Conservation (phyloP, 2,797 vertebrate species). For the Hyperoplus immaculatus region DNA sequence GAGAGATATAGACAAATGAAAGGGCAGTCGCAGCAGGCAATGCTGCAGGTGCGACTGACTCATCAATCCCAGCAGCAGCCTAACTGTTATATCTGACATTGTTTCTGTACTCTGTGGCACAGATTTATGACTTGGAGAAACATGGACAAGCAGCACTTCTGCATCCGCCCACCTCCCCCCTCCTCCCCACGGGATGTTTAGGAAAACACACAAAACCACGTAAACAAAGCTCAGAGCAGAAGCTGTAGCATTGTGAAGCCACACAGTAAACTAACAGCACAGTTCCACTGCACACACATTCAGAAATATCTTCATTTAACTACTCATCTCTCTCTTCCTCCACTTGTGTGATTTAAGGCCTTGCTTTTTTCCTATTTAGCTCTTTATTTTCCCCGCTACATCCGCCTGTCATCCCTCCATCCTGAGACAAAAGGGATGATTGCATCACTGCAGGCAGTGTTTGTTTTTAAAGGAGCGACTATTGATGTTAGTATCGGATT, state of each 20-base stretch:
- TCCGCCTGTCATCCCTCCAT: constrained; percentile 45
- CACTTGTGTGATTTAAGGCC: constrained; percentile 40
- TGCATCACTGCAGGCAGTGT: constrained; percentile 48
- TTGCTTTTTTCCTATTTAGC: constrained; percentile 23
- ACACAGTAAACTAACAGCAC: constrained; percentile 11
- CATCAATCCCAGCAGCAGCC: constrained; percentile 10
- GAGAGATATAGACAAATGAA: not conserved
- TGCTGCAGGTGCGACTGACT: constrained; percentile 35
- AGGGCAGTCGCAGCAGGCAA: constrained; percentile 22
- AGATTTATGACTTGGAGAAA: constrained; percentile 33
- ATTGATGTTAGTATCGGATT: constrained; percentile 54
- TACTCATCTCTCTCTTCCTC: constrained; percentile 11
- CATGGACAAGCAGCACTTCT: not conserved
- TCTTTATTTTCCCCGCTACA: constrained; percentile 35
- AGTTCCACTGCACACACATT: constrained; percentile 6
- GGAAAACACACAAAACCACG: constrained; percentile 12
- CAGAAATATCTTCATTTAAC: constrained; percentile 8
- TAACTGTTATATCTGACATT: constrained; percentile 11
- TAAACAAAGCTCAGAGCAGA: constrained; percentile 4
- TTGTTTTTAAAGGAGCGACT: constrained; percentile 45
- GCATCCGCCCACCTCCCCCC: too few relatives aligned
- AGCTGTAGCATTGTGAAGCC: constrained; percentile 12
- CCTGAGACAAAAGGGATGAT: constrained; percentile 66
- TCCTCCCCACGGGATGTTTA: too few relatives aligned
- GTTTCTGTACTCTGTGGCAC: constrained; percentile 23